Conservation (phyloP, 2,888 invertebrate genomes). For the Callosobruchus maculatus region DNA sequence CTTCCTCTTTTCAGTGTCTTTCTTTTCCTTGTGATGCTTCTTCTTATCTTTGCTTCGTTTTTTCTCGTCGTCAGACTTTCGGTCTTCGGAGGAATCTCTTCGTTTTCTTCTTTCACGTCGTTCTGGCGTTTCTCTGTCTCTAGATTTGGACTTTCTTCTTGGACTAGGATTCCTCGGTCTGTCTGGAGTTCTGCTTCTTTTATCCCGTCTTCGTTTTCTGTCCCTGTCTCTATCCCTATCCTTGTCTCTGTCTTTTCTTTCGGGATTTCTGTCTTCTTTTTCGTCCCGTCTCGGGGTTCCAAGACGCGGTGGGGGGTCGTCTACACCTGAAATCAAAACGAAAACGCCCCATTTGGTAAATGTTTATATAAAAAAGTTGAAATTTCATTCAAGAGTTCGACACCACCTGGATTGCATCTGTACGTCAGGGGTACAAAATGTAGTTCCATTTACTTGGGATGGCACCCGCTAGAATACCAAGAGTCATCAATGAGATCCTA, state of each 20-base stretch:
- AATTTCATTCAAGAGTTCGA: no score
- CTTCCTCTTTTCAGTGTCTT: constrained; percentile 48
- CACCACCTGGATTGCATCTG: no score
- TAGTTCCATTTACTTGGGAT: no score
- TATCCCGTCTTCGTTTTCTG: constrained; percentile 22
- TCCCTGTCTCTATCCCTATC: constrained; percentile 17
- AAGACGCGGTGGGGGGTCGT: constrained; percentile 60
- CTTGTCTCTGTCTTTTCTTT: constrained; percentile 14
- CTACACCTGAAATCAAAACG: constrained; percentile 48
- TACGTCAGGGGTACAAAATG: no score
- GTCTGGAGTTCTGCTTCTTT: constrained; percentile 30
- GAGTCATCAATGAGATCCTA: no score
- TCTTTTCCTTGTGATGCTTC: constrained; percentile 55
- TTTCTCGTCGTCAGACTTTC: constrained; percentile 44
- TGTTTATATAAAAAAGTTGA: no score
- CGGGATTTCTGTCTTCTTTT: constrained; percentile 4
- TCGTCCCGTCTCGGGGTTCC: constrained; percentile 22
- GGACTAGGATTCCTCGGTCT: constrained; percentile 36
- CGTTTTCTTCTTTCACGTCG: constrained; percentile 39
- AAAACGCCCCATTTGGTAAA: no score
- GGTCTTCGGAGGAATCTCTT: constrained; percentile 36
- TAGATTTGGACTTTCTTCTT: constrained; percentile 47
- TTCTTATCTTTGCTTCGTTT: constrained; percentile 50
- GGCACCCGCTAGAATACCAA: no score
- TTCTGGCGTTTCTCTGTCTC: constrained; percentile 39